Evolutionary conservation across 2,888 invertebrate genomes (phyloP), one percentile per base, ranked within the genome.

Genomic region (Pyrocoelia pectoralis): DNA sequence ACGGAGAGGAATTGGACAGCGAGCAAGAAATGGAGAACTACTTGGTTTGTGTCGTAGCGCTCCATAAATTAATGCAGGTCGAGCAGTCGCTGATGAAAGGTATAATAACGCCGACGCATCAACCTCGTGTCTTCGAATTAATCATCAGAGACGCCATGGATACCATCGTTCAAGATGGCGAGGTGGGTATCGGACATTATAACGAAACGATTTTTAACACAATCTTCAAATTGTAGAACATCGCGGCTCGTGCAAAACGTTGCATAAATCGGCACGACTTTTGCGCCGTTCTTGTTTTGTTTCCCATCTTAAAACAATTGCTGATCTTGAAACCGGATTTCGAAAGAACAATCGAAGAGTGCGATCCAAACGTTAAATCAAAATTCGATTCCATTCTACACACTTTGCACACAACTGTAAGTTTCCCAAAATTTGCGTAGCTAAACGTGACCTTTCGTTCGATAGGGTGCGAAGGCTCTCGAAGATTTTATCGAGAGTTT

Each of bases 401-500:
- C 65, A 90, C 89, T 53, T 81, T 93, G 12, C 91, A 92, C 72
- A 84, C 87, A 59, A 92, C 93, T 6, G 92, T 92, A 83, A 82
- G 84, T 82, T 67, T n/a, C n/a, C n/a, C n/a, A n/a, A n/a, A n/a
- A n/a, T n/a, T n/a, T n/a, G n/a, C n/a, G n/a, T n/a, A n/a, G n/a
- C n/a, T n/a, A n/a, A n/a, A n/a, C n/a, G n/a, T n/a, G n/a, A n/a
- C n/a, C n/a, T n/a, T n/a, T n/a, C n/a, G n/a, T n/a, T n/a, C n/a
- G n/a, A n/a, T n/a, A 95, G 95, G 96, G 95, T 60, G 88, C 92
- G 29, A 93, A 93, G 79, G 93, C 94, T 6, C 81, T 97, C 71
- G 97, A 97, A 78, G 96, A 96, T 77, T 97, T 97, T 81, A 88
- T 95, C 62, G 97, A 97, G 76, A 94, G 92, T 63, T 88, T 97